Percentiles rank a stretch among this genome's conserved stretches.
Conservation (phyloP, 1,140 invertebrate genomes). For the Leptopilina clavipes region DNA sequence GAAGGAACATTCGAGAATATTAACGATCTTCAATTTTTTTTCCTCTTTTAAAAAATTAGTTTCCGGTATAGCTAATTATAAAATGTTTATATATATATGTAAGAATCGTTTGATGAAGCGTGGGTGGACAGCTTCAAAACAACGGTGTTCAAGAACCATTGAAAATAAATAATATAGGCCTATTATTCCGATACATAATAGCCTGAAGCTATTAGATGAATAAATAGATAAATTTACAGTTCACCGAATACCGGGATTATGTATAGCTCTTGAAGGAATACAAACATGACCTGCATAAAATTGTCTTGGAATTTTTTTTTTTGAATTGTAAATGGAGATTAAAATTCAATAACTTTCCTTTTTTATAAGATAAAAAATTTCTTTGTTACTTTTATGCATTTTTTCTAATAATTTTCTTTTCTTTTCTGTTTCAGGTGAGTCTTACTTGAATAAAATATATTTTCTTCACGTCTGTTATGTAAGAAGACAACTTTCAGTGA, state of each 20-base stretch:
- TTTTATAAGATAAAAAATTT: background rate
- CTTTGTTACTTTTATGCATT: background rate
- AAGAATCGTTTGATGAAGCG: slow-evolving; percentile 23
- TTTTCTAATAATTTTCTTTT: background rate
- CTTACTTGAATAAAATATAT: background rate
- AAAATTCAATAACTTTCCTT: too few species aligned
- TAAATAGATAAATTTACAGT: slow-evolving; percentile 37
- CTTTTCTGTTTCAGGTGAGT: background rate
- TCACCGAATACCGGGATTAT: slow-evolving; percentile 21
- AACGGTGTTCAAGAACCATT: slow-evolving; percentile 43
- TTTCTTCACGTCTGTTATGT: too few species aligned
- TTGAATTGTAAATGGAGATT: too few species aligned
- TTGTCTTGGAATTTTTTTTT: background rate
- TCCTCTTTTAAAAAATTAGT: too few species aligned
- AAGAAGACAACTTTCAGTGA: too few species aligned
- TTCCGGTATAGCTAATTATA: too few species aligned
- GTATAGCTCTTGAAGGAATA: background rate
- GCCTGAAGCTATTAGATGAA: slow-evolving; percentile 38
- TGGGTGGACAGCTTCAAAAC: slow-evolving; percentile 57
- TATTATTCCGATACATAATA: slow-evolving; percentile 43
- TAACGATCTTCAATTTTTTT: background rate
- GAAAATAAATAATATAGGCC: slow-evolving; percentile 47
- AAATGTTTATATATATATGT: too few species aligned
- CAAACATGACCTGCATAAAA: background rate
- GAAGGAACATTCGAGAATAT: too few species aligned